Conservation (phyloP, 2,113 vertebrate genomes). For the Nothobranchius furzeri region DNA sequence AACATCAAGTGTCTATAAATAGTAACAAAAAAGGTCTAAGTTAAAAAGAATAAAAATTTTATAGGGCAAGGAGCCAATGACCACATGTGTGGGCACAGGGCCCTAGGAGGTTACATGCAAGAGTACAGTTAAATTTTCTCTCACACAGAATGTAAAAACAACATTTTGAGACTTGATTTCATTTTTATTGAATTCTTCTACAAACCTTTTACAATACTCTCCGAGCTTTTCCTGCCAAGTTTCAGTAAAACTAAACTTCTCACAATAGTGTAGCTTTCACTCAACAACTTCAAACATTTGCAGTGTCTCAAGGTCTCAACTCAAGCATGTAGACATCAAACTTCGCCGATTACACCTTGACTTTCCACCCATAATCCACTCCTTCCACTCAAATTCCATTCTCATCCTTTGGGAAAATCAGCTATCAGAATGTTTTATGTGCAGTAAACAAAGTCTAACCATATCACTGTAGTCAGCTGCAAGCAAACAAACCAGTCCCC, state of each 20-base stretch:
- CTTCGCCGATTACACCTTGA: constrained; percentile 8
- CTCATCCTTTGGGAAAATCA: no score
- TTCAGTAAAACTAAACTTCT: not conserved
- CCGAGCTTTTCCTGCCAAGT: not conserved
- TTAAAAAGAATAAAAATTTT: no score
- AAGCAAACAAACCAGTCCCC: constrained; percentile 19
- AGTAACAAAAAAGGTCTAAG: no score
- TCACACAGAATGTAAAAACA: not conserved
- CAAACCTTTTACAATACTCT: constrained; percentile 7
- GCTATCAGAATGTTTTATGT: constrained; percentile 20
- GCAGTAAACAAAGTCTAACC: constrained; percentile 4
- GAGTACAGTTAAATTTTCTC: not conserved
- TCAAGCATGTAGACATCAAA: constrained; percentile 1
- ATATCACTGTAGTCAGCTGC: constrained; percentile 12
- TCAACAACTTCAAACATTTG: constrained; percentile 36
- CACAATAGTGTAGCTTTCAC: constrained; percentile 2
- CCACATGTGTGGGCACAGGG: no score
- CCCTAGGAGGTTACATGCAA: not conserved
- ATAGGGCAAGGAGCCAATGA: no score
- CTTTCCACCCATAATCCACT: constrained; percentile 1
- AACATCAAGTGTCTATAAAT: no score
- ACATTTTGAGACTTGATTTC: not conserved
- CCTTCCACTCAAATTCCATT: no score
- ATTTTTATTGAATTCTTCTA: not conserved
- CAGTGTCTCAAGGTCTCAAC: constrained; percentile 1